Evolutionary conservation across 2,888 invertebrate species (phyloP).

Genomic region (Noctua pronuba): DNA sequence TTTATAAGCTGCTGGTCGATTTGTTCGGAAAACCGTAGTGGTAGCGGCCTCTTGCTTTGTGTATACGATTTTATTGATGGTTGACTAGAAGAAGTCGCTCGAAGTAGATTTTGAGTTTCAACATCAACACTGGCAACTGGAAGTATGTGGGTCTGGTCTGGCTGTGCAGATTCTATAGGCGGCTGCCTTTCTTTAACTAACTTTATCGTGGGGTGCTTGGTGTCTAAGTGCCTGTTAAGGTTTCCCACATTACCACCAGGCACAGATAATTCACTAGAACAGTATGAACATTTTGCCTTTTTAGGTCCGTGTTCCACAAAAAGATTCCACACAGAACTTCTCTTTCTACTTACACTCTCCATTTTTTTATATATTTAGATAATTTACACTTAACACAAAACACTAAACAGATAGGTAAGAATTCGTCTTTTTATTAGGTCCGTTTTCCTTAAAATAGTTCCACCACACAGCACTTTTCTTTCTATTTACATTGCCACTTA

Average conservation of each 20-base stretch:
- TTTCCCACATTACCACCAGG: conserved; percentile 44
- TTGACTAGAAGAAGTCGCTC: conserved; percentile 7
- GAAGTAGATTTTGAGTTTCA: conserved; percentile 9
- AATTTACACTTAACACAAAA: neutral
- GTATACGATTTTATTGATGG: conserved; percentile 1
- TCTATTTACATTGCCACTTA: too few species aligned
- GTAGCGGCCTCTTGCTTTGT: conserved; percentile 17
- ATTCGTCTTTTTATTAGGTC: too few species aligned
- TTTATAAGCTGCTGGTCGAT: conserved; percentile 53
- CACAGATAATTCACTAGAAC: conserved; percentile 29
- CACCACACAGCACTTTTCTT: too few species aligned
- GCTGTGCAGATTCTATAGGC: neutral
- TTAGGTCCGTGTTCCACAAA: conserved; percentile 24
- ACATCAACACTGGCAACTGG: conserved; percentile 16
- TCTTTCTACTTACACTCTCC: conserved; percentile 5
- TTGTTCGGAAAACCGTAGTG: conserved; percentile 10
- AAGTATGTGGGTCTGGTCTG: conserved; percentile 1
- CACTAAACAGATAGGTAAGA: neutral
- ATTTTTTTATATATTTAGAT: neutral
- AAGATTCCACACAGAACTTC: conserved; percentile 23
- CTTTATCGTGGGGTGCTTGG: conserved; percentile 39
- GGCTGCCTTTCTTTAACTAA: conserved; percentile 10
- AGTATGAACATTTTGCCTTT: conserved; percentile 42
- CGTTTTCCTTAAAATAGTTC: too few species aligned
- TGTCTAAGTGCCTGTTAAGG: conserved; percentile 39